Base-by-base conservation (phyloP, 2,888 invertebrate species). In the Spisula solida region DNA sequence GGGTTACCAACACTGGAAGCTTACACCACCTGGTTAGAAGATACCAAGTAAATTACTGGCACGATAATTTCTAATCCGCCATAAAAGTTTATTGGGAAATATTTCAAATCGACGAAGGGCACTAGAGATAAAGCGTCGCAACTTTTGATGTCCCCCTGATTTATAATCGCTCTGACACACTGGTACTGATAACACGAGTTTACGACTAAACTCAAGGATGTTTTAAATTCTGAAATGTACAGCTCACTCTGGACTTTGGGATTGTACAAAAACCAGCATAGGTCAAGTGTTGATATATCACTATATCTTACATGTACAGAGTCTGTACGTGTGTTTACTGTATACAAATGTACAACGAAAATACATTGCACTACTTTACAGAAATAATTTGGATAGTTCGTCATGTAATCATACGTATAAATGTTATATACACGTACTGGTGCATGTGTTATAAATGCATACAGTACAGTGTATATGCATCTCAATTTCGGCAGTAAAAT, bases 1-100 rank as follows among this genome's bases (percentile, higher is more conserved):
- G 85, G 82, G 85, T 79, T 82, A 84, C 85, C 88, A 82, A 84
- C 85, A 75, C 55, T 85, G 51, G 85, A 75, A 83, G 75, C 51
- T 75, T 83, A 80, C 60, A 25, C 82, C 90, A 91, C 88, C 90
- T 91, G 90, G 84, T 34, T 47, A 56, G 66, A 56, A 60, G 48
- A 41, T 60, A 81, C 83, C 78, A 55, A 12, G 66, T 66, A 83
- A 82, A 83, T 75, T 81, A 82, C 81, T 79, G 31, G 86, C n/a
- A 80, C 70, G 86, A 89, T 86, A 89, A 89, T 89, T 89, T 89
- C 81, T 92, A 93, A 93, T 93, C 93, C 91, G 75, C 87, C 82
- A 92, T 93, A 94, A 93, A 93, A 90, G 90, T 93, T 92, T 92
- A 93, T 91, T 88, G 92, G 92, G 90, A 91, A 93, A 93, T 93